Evolutionary conservation across 2,888 invertebrate species (phyloP), one percentile per base, ranked within the genome.

Genomic region (Agrotis puta): DNA sequence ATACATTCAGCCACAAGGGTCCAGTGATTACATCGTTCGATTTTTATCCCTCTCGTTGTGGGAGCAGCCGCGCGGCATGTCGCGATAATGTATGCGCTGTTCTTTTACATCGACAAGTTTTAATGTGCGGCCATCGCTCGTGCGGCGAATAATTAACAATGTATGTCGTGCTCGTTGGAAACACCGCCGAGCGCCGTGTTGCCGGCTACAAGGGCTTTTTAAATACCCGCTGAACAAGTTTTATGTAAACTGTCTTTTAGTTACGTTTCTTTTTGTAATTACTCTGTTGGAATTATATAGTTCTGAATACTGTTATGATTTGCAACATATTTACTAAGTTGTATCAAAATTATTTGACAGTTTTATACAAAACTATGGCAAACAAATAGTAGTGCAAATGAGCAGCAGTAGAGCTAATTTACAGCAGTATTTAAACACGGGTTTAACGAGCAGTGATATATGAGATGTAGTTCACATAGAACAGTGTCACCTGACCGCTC

Each of bases 41-140:
- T 67, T 56, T 56, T 67, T 22, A 43, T 33, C 45, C 47, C 22
- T 22, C 18, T 43, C n/a, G 33, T 61, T 22, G 51, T 43, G 2
- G 3, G 51, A 51, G n/a, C 74, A 62, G 14, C 43, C 24, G 58
- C 27, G 54, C 22, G 14, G 50, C 74, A 53, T 69, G 59, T 51
- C 45, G 64, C 67, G 67, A 77, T 87, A 89, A 90, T 90, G 84
- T 85, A 90, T 88, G 86, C 86, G 80, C 72, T 63, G 73, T 64
- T 75, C 82, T 82, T 81, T 88, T 86, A 87, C 85, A 88, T 82
- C 79, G 82, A 78, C 79, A 87, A 85, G 84, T 88, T 87, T 87
- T 85, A 88, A 89, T 86, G 86, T 85, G 79, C 82, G 82, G 74
- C 71, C 82, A 74, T 81, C 66, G 77, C 71, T 72, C 85, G 84